Evolutionary conservation across 2,797 vertebrate genomes (phyloP).

Genomic region (Melanotaenia boesemani): DNA sequence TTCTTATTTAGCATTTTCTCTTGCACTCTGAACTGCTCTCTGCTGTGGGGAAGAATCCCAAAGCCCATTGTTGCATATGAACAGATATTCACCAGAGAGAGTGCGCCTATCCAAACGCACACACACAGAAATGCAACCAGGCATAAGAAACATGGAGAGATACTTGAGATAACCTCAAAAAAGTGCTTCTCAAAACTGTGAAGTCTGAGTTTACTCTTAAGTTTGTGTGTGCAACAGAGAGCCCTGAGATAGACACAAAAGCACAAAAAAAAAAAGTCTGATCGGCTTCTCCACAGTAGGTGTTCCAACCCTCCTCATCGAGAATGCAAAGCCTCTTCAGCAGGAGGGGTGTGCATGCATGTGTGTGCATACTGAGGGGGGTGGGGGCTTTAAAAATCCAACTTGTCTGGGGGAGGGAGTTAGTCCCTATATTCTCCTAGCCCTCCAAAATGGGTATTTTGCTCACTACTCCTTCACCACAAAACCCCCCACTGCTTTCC

Average conservation of each 20-base stretch:
- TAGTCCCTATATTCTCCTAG: constrained; percentile 58
- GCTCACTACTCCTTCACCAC: constrained; percentile 50
- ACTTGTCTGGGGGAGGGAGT: constrained; percentile 69
- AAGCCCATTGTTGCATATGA: constrained; percentile 19
- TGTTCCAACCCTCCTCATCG: constrained; percentile 73
- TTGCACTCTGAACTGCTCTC: constrained; percentile 8
- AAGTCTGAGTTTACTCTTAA: constrained; percentile 39
- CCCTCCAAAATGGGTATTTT: constrained; percentile 65
- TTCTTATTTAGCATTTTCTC: constrained; percentile 35
- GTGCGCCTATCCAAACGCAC: constrained; percentile 32
- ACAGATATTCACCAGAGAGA: constrained; percentile 34
- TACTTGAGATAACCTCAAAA: constrained; percentile 30
- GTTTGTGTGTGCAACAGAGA: constrained; percentile 44
- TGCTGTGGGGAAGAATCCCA: constrained; percentile 14
- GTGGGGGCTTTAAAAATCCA: constrained; percentile 76
- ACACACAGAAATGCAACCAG: constrained; percentile 23
- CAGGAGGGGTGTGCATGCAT: constrained; percentile 33
- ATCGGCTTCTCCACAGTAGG: constrained; percentile 71
- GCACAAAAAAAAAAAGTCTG: constrained; percentile 58
- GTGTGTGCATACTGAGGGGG: constrained; percentile 45
- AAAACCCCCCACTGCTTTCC: constrained; percentile 30
- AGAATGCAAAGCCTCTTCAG: constrained; percentile 82
- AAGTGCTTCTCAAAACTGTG: constrained; percentile 30
- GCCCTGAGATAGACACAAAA: constrained; percentile 14
- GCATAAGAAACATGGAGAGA: constrained; percentile 5